Evolutionary conservation across 2,113 vertebrate species (phyloP).

Genomic region (Pseudorectes ferrugineus): DNA sequence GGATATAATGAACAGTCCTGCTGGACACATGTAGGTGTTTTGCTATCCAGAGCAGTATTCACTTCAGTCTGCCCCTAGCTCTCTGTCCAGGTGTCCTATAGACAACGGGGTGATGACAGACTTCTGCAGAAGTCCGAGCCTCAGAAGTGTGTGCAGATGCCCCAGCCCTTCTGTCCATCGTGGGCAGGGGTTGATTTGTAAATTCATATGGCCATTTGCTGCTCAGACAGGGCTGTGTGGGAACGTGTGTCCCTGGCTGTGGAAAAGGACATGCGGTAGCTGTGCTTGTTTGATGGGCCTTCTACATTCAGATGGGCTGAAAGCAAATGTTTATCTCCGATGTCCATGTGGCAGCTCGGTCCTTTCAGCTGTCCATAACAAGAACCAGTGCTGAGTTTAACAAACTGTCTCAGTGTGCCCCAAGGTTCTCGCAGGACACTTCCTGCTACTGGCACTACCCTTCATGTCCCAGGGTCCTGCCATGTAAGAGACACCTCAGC

Average conservation of each 20-base stretch:
- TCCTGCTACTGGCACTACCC: neutral
- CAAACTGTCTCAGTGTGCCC: neutral
- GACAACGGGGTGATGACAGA: neutral
- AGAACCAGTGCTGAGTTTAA: neutral
- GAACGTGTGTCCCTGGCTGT: neutral
- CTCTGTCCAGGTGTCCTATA: rapidly evolving
- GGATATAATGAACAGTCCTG: neutral
- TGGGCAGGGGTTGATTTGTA: neutral
- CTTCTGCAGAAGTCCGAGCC: neutral
- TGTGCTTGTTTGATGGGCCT: neutral
- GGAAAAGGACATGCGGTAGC: neutral
- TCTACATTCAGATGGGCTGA: neutral
- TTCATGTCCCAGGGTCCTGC: neutral
- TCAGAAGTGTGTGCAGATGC: neutral
- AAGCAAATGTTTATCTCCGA: neutral
- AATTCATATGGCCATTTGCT: neutral
- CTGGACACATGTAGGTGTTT: neutral
- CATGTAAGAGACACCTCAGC: rapidly evolving
- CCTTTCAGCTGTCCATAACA: neutral
- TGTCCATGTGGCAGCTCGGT: neutral
- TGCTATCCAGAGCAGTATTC: neutral
- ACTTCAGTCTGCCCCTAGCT: neutral
- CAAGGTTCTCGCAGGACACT: rapidly evolving
- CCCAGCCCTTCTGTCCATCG: rapidly evolving
- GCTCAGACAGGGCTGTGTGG: neutral